A percentile compares a stretch with the other conserved stretches of the same genome.
Evolutionary conservation across 2,888 invertebrate genomes (phyloP).

Genomic region (Eristalinus aeneus): DNA sequence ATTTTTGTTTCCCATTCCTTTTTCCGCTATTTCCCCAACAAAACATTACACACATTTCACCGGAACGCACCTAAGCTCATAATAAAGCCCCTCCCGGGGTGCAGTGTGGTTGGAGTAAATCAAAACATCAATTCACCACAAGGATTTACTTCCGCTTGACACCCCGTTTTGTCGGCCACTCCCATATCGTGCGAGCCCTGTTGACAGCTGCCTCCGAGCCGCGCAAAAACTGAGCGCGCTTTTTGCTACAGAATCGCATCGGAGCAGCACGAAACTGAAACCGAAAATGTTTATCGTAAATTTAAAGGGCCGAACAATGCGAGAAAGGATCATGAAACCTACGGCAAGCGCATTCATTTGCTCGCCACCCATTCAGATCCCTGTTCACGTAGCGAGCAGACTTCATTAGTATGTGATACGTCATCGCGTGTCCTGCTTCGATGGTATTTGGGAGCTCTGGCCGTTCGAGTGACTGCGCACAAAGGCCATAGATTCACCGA

Average conservation of each 20-base stretch:
- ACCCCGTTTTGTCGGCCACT: neutral
- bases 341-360: conserved; percentile 31
- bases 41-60: neutral
- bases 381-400: conserved; percentile 24
- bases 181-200: neutral
- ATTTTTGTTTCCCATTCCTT: neutral
- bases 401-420: conserved; percentile 65
- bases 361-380: conserved; percentile 6
- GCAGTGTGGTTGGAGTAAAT: conserved; percentile 1
- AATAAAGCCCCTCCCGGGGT: neutral
- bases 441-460: conserved; percentile 8
- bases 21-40: neutral
- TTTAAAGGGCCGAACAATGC: conserved; percentile 50
- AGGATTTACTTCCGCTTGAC: neutral
- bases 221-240: neutral
- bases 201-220: neutral
- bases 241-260: conserved; percentile 31
- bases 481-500: conserved; percentile 53
- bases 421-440: conserved; percentile 21
- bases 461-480: conserved; percentile 52
- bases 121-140: conserved; percentile 19
- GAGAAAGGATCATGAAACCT: conserved; percentile 44
- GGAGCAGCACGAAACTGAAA: conserved; percentile 35
- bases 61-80: neutral
- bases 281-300: conserved; percentile 60